Evolutionary conservation across 2,888 invertebrate genomes (phyloP).

Genomic region (Erannis defoliaria): DNA sequence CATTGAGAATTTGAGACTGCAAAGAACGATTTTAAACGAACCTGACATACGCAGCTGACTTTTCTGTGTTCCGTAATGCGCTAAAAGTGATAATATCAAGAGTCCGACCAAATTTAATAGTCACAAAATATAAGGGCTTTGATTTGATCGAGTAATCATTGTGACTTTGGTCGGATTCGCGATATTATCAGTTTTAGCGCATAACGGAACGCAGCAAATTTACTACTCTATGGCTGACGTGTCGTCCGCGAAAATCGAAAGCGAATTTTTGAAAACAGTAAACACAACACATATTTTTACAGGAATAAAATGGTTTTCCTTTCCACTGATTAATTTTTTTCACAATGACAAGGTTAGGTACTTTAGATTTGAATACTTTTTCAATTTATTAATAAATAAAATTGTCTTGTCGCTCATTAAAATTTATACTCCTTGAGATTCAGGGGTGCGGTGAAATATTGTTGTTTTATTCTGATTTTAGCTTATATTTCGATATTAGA

Average conservation of each 20-base stretch:
- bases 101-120: too few species aligned
- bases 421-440: background rate
- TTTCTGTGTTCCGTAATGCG: too few species aligned
- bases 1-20: too few species aligned
- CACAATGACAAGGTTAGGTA: conserved; percentile 54
- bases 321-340: conserved; percentile 16
- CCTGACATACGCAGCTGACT: background rate
- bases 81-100: too few species aligned
- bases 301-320: conserved; percentile 21
- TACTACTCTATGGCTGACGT: too few species aligned
- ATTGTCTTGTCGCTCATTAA: background rate
- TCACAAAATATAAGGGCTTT: too few species aligned
- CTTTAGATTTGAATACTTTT: too few species aligned
- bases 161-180: too few species aligned
- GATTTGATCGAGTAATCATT: too few species aligned
- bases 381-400: background rate
- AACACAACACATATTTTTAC: background rate
- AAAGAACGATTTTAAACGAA: conserved; percentile 25
- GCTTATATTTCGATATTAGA: conserved; percentile 84
- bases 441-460: conserved; percentile 6
- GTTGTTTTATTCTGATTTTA: conserved; percentile 49
- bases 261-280: background rate
- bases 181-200: too few species aligned
- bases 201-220: too few species aligned
- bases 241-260: background rate